Percentiles rank a stretch among this genome's conserved stretches.
Conservation (phyloP, 2,797 vertebrate genomes). For the Pseudochaenichthys georgianus region DNA sequence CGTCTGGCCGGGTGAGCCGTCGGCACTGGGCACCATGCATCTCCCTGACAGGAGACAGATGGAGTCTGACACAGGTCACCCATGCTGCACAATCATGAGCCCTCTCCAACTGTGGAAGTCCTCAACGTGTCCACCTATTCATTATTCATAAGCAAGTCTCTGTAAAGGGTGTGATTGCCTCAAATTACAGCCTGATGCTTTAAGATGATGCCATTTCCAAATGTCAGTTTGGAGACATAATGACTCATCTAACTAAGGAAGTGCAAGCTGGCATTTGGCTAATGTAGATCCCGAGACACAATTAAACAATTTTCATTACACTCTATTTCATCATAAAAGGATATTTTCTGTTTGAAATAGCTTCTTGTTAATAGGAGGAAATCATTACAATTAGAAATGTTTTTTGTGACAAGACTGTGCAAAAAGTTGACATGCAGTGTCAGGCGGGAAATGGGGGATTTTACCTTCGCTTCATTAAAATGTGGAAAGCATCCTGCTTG, state of each 20-base stretch:
- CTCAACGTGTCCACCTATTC: slow-evolving; percentile 59
- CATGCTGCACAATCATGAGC: slow-evolving; percentile 64
- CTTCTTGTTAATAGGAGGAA: slow-evolving; percentile 36
- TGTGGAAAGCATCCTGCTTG: background rate
- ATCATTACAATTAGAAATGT: slow-evolving; percentile 29
- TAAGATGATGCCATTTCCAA: slow-evolving; percentile 54
- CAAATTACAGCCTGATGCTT: slow-evolving; percentile 65
- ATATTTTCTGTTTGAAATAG: slow-evolving; percentile 24
- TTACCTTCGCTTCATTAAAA: slow-evolving; percentile 39
- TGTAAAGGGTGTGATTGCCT: slow-evolving; percentile 60
- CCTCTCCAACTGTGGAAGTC: slow-evolving; percentile 49
- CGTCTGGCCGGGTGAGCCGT: slow-evolving; percentile 30
- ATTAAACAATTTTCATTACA: slow-evolving; percentile 68
- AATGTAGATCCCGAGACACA: slow-evolving; percentile 58
- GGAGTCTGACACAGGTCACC: slow-evolving; percentile 71
- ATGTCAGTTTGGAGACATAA: slow-evolving; percentile 52
- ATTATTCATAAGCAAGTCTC: slow-evolving; percentile 71
- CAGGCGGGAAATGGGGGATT: slow-evolving; percentile 13
- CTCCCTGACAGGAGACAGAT: slow-evolving; percentile 72
- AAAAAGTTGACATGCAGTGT: slow-evolving; percentile 26
- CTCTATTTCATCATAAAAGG: slow-evolving; percentile 70
- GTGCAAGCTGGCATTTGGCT: slow-evolving; percentile 53
- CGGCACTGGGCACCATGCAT: slow-evolving; percentile 42
- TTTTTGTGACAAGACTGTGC: slow-evolving; percentile 28
- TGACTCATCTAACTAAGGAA: slow-evolving; percentile 62